Percentiles rank a stretch among this genome's conserved stretches.
Conservation (phyloP, 2,888 invertebrate species). For the Loripinus fragilis region DNA sequence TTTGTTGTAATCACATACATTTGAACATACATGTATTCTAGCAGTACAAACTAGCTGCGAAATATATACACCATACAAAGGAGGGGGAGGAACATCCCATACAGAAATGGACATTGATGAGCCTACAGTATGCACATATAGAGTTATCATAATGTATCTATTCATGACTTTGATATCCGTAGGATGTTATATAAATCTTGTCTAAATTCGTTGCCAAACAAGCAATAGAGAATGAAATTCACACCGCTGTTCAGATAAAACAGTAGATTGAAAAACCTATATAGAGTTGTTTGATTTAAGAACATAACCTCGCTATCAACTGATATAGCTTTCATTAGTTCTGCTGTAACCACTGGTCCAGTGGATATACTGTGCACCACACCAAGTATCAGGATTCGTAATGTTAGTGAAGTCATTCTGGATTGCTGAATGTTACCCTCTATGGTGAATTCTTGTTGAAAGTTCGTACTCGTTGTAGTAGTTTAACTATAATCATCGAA, state of each 20-base stretch:
- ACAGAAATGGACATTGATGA: too few relatives aligned
- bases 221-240: background rate
- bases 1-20: too few relatives aligned
- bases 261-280: background rate
- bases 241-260: slow-evolving; percentile 6
- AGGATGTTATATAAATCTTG: background rate
- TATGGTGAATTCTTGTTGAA: background rate
- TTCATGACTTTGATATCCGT: too few relatives aligned
- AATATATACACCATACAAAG: too few relatives aligned
- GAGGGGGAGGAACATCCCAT: too few relatives aligned
- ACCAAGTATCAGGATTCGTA: background rate
- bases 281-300: background rate
- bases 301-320: background rate
- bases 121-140: too few relatives aligned
- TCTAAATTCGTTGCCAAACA: background rate
- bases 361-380: background rate
- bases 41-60: too few relatives aligned
- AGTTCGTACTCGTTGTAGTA: background rate
- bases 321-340: background rate
- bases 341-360: background rate
- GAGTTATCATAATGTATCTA: too few relatives aligned
- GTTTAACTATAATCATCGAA: background rate
- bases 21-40: too few relatives aligned
- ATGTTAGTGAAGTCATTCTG: background rate
- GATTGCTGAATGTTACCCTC: background rate